Conservation (phyloP, 1,140 invertebrate species). For the Leptinotarsa undecemlineata region DNA sequence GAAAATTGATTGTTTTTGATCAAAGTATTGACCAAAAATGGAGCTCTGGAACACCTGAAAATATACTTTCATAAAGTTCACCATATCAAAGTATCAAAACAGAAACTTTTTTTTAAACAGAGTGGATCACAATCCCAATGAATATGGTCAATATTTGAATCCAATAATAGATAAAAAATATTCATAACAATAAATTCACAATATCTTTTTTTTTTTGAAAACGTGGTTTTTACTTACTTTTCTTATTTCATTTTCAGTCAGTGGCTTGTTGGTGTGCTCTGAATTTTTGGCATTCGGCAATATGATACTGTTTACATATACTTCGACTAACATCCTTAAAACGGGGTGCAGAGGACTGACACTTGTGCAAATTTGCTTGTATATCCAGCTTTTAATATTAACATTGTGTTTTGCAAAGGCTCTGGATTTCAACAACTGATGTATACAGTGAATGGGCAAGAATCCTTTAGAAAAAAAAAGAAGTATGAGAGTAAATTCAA, state of each 20-base stretch:
- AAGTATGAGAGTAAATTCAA: background rate
- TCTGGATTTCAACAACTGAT: constrained; percentile 91
- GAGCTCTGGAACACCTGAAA: constrained; percentile 73
- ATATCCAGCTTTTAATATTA: constrained; percentile 94
- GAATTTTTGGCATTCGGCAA: constrained; percentile 73
- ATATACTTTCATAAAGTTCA: background rate
- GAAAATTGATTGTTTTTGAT: constrained; percentile 58
- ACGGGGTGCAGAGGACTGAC: constrained; percentile 89
- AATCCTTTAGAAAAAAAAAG: constrained; percentile 63
- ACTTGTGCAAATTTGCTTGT: constrained; percentile 87
- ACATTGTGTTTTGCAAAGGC: constrained; percentile 96
- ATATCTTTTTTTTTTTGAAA: too few species aligned
- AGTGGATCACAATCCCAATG: too few species aligned
- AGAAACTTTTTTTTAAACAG: too few species aligned
- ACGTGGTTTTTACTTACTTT: constrained; percentile 52
- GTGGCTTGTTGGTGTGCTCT: constrained; percentile 80
- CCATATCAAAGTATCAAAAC: too few species aligned
- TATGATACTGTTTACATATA: constrained; percentile 92
- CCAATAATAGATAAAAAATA: background rate
- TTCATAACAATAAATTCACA: background rate
- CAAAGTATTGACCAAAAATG: constrained; percentile 71
- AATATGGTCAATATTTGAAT: too few species aligned
- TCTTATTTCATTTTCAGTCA: constrained; percentile 87
- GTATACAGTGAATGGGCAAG: constrained; percentile 95
- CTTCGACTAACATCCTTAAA: constrained; percentile 90